Percentiles rank a stretch among this genome's conserved stretches.
Evolutionary conservation across 2,888 invertebrate species (phyloP).

Genomic region (Tipula vernalis): DNA sequence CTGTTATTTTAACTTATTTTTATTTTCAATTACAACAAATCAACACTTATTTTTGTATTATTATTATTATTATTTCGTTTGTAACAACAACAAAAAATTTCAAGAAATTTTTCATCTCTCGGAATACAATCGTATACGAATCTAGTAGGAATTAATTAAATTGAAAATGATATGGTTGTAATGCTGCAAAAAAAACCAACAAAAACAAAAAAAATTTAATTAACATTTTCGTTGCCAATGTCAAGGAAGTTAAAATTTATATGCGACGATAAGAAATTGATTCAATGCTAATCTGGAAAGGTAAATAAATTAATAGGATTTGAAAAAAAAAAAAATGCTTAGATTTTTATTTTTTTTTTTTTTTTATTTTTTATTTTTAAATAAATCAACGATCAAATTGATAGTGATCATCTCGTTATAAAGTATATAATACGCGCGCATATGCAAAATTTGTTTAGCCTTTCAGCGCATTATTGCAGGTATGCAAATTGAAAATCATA

Average conservation of each 20-base stretch:
- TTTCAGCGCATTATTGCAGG: neutral
- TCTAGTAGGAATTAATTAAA: neutral
- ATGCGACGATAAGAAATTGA: neutral
- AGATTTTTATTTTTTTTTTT: neutral
- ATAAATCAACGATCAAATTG: neutral
- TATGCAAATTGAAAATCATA: neutral
- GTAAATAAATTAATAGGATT: constrained; percentile 1
- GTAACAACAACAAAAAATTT: neutral
- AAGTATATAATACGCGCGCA: neutral
- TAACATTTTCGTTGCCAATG: neutral
- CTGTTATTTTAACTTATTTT: neutral
- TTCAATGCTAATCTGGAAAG: neutral
- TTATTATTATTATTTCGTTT: neutral
- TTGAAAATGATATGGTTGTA: neutral
- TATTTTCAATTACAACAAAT: neutral
- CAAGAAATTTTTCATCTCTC: neutral
- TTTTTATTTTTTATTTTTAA: neutral
- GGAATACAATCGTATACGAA: neutral
- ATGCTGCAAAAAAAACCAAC: neutral
- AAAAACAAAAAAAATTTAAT: neutral
- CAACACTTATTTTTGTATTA: neutral
- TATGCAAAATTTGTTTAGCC: neutral
- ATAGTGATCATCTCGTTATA: neutral
- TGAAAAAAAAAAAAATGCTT: neutral
- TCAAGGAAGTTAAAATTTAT: neutral